Percentiles rank a stretch among this genome's conserved stretches.
phyloP scores from a whole-genome alignment of 2,888 invertebrate species.

The Thymelicus lineola region DNA sequence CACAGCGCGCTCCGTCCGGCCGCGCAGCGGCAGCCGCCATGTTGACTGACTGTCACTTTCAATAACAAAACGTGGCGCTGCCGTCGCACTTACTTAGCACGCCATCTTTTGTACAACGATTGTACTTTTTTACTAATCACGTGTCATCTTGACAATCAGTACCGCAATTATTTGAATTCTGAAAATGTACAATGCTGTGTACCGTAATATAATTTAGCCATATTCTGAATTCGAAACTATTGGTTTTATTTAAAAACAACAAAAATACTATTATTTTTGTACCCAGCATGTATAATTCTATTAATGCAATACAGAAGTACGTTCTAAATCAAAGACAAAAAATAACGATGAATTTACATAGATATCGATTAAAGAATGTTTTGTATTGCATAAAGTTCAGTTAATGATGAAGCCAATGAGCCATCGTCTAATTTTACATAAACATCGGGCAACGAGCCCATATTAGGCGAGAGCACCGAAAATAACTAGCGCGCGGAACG shows the following conservation, averaged over 20 bases:
- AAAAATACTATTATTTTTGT: constrained; percentile 6
- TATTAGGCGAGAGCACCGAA: constrained; percentile 79
- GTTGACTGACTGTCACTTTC: constrained; percentile 76
- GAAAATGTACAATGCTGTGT: neutral
- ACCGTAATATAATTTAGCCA: neutral
- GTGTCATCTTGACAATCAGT: constrained; percentile 35
- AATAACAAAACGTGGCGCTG: constrained; percentile 68
- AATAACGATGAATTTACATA: neutral
- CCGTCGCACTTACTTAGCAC: constrained; percentile 58
- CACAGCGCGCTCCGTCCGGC: constrained; percentile 73
- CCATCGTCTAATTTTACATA: constrained; percentile 71
- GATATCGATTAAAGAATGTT: neutral
- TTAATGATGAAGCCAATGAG: constrained; percentile 56
- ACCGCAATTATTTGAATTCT: constrained; percentile 60
- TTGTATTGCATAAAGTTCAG: neutral
- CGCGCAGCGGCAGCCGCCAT: constrained; percentile 86
- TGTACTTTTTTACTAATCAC: constrained; percentile 73
- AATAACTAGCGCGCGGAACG: constrained; percentile 59
- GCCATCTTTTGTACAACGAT: constrained; percentile 68
- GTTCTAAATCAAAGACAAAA: neutral
- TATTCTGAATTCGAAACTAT: neutral
- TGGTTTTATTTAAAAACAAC: neutral
- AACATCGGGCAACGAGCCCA: constrained; percentile 78
- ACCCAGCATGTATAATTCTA: constrained; percentile 24
- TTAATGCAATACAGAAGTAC: neutral